Percentiles rank a stretch among this genome's conserved stretches.
Conservation (phyloP, 2,797 vertebrate species). For the Aplochiton taeniatus region DNA sequence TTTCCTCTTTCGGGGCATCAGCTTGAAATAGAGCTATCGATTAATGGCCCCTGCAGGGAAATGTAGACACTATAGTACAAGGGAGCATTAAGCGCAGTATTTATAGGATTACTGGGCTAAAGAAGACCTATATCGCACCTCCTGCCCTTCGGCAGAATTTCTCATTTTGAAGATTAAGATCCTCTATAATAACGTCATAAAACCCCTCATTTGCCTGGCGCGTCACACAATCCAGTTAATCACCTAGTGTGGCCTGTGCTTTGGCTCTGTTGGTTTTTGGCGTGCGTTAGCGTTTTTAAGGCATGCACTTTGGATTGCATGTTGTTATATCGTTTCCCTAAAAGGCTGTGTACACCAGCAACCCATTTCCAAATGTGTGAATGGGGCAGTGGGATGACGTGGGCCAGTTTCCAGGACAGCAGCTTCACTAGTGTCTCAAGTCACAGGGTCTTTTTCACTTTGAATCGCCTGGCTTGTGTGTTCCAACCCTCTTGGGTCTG, state of each 20-base stretch:
- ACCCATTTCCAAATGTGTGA: too few species aligned
- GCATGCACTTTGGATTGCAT: constrained; percentile 10
- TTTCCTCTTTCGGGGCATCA: constrained; percentile 48
- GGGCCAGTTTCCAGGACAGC: background rate
- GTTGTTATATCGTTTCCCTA: background rate
- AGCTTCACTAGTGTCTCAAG: background rate
- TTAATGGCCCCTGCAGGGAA: constrained; percentile 60
- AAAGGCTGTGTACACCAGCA: background rate
- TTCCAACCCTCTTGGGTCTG: constrained; percentile 31
- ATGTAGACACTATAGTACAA: constrained; percentile 51
- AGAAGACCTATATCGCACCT: constrained; percentile 12
- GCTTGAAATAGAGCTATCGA: constrained; percentile 66
- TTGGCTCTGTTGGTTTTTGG: constrained; percentile 10
- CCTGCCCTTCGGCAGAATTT: constrained; percentile 6
- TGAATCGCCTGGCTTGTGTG: constrained; percentile 30
- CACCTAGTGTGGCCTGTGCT: constrained; percentile 2
- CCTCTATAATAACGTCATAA: constrained; percentile 26
- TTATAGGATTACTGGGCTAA: constrained; percentile 48
- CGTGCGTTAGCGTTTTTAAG: constrained; percentile 7
- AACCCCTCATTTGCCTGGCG: constrained; percentile 17
- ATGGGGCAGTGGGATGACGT: too few species aligned
- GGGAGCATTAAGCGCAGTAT: constrained; percentile 41
- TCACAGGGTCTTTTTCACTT: constrained; percentile 1
- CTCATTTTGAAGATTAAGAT: constrained; percentile 28
- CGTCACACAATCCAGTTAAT: constrained; percentile 22